Conservation (phyloP, 2,113 vertebrate genomes). For the Trichechus manatus region DNA sequence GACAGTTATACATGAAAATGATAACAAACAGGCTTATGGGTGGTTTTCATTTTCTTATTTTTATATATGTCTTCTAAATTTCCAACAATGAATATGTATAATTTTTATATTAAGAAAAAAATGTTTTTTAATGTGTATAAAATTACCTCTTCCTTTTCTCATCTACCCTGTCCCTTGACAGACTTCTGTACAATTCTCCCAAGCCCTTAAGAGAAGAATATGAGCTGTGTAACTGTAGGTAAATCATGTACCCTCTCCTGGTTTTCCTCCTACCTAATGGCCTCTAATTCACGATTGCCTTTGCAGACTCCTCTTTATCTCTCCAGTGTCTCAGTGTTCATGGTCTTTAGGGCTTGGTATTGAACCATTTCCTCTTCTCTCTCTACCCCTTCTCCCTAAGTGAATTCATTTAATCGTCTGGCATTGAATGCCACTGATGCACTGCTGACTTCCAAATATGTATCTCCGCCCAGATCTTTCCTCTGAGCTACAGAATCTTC, state of each 20-base stretch:
- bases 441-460: not conserved
- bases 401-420: not conserved
- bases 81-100: not conserved
- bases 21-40: not conserved
- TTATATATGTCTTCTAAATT: conserved; percentile 36
- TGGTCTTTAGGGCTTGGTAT: not conserved
- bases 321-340: not conserved
- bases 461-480: not conserved
- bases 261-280: conserved; percentile 20
- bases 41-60: conserved; percentile 18
- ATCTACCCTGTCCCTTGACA: not conserved
- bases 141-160: not conserved
- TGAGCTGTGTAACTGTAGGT: not conserved
- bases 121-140: conserved; percentile 20
- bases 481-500: not conserved
- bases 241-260: not conserved
- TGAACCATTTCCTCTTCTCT: not conserved
- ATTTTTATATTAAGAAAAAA: conserved; percentile 38
- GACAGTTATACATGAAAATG: not conserved
- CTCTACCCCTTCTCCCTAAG: not conserved
- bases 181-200: not conserved
- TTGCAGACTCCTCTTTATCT: not conserved
- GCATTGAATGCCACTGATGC: not conserved
- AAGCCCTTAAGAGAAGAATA: not conserved
- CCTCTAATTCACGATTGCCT: not conserved